These are phyloP conservation scores for Halichoerus grypus DNA, from an alignment of 2,113 vertebrate species.

Conservation along the genomic window DNA sequence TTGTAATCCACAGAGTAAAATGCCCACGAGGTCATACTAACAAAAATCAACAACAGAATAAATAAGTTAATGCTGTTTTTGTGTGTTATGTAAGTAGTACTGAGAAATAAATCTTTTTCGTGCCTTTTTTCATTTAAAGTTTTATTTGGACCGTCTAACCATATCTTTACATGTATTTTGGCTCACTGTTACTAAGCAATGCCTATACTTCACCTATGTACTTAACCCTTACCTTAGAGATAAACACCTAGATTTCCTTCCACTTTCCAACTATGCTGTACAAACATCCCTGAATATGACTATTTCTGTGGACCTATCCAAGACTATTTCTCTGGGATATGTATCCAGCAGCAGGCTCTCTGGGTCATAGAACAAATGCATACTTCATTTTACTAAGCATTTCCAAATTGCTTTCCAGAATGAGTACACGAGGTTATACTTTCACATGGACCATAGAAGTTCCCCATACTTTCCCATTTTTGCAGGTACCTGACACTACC, in stretches of 20 bases:
- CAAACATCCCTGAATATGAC: neutral
- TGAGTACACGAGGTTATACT: neutral
- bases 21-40: neutral
- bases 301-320: neutral
- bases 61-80: neutral
- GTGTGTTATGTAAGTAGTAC: neutral
- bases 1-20: neutral
- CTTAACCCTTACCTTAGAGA: neutral
- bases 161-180: neutral
- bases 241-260: neutral
- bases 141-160: conserved; percentile 1
- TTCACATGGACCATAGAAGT: neutral
- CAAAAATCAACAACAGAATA: neutral
- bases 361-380: neutral
- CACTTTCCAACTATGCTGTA: neutral
- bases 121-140: neutral
- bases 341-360: neutral
- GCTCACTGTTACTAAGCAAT: neutral
- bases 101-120: conserved; percentile 2
- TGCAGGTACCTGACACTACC: neutral
- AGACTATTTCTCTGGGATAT: neutral
- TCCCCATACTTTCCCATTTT: neutral
- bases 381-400: neutral
- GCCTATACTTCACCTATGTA: neutral
- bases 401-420: neutral